Percentiles rank a stretch among this genome's conserved stretches.
phyloP scores from a whole-genome alignment of 2,888 invertebrate species.

The Drosophila prolongata region DNA sequence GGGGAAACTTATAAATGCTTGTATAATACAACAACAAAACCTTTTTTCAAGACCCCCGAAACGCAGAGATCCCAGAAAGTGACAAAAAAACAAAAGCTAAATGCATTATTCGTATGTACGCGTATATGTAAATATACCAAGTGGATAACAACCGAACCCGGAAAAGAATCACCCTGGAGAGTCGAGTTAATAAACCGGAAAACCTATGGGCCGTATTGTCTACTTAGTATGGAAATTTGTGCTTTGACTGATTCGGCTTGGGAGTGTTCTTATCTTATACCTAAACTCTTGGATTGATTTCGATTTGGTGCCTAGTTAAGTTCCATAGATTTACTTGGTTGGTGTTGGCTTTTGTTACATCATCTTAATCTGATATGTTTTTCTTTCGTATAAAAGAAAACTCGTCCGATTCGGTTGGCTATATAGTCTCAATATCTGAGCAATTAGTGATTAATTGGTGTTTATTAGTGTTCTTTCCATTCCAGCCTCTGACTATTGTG shows the following conservation, averaged over 20 bases:
- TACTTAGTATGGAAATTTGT: slow-evolving; percentile 22
- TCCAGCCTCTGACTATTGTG: neutral
- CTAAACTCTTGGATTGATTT: slow-evolving; percentile 16
- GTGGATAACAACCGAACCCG: neutral
- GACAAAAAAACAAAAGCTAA: slow-evolving; percentile 38
- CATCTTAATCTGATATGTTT: slow-evolving; percentile 38
- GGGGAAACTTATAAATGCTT: slow-evolving; percentile 3
- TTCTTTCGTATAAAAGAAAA: slow-evolving; percentile 26
- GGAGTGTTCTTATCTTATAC: slow-evolving; percentile 1
- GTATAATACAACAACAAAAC: neutral
- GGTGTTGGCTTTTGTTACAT: slow-evolving; percentile 21
- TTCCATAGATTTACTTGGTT: slow-evolving; percentile 10
- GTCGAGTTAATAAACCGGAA: slow-evolving; percentile 6
- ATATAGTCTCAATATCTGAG: slow-evolving; percentile 25
- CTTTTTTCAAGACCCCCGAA: neutral
- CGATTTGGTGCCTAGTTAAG: slow-evolving; percentile 5
- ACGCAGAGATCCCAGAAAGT: neutral
- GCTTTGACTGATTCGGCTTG: slow-evolving; percentile 14
- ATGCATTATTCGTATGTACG: slow-evolving; percentile 54
- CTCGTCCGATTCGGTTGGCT: neutral
- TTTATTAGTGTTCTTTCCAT: slow-evolving; percentile 1
- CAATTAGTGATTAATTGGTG: slow-evolving; percentile 25
- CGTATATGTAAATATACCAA: slow-evolving; percentile 2
- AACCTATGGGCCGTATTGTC: slow-evolving; percentile 5
- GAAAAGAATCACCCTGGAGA: neutral